phyloP scores from a whole-genome alignment of 2,797 vertebrate species.

The Acomys russatus region DNA sequence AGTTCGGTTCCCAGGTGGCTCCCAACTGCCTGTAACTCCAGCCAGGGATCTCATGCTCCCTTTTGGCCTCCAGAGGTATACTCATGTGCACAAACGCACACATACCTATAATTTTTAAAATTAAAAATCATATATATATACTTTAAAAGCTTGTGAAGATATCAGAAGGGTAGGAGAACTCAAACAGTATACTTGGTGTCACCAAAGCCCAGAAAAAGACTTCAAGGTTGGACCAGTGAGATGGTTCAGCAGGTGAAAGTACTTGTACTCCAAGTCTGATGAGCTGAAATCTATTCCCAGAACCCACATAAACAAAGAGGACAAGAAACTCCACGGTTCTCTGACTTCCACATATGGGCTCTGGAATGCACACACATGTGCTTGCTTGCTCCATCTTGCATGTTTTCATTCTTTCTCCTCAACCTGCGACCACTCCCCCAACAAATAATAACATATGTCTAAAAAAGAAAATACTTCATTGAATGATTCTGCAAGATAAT shows the following conservation, averaged over 20 bases:
- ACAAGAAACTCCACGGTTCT: neutral
- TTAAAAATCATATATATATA: neutral
- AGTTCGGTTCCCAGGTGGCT: neutral
- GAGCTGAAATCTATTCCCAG: neutral
- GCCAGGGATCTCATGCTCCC: neutral
- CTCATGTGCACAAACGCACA: neutral
- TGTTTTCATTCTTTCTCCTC: neutral
- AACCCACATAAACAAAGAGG: neutral
- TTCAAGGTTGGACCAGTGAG: conserved; percentile 1
- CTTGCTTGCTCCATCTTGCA: neutral
- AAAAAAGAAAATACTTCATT: neutral
- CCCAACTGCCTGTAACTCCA: neutral
- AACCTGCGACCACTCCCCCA: too few relatives aligned
- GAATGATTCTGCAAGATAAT: neutral
- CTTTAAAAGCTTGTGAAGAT: neutral
- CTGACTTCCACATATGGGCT: neutral
- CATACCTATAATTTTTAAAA: neutral
- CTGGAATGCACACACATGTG: neutral
- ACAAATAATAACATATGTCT: neutral
- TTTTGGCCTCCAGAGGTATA: neutral
- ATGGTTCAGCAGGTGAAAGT: neutral
- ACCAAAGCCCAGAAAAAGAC: neutral
- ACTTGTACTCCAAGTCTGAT: neutral
- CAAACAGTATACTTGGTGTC: neutral
- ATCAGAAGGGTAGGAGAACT: neutral